phyloP scores from a whole-genome alignment of 2,888 invertebrate species.

The Drosophila mimetica region DNA sequence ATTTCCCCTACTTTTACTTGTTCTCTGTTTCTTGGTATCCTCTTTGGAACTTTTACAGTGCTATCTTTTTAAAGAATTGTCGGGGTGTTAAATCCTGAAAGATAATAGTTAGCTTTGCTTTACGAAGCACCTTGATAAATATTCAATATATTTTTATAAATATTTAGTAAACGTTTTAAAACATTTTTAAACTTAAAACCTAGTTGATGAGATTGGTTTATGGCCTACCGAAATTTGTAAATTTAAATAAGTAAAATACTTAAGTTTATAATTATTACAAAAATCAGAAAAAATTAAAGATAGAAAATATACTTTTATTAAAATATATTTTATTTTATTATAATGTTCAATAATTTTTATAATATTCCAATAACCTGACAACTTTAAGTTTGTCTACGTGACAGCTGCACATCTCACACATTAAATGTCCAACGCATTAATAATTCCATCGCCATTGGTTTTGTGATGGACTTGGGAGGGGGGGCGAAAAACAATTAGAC shows the following conservation, averaged over 20 bases:
- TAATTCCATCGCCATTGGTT: constrained; percentile 62
- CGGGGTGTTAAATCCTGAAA: not conserved
- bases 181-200: no score
- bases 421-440: constrained; percentile 52
- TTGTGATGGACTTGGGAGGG: constrained; percentile 41
- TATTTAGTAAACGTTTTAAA: no score
- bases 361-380: not conserved
- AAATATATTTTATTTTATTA: no score
- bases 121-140: not conserved
- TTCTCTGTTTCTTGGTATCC: constrained; percentile 3
- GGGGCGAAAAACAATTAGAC: constrained; percentile 72
- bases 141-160: no score
- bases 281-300: no score
- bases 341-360: no score
- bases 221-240: no score
- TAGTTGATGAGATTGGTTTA: no score
- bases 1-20: constrained; percentile 7
- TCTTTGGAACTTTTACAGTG: constrained; percentile 3
- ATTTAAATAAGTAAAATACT: no score
- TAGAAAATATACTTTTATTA: no score
- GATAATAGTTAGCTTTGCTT: not conserved
- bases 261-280: no score
- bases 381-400: constrained; percentile 2
- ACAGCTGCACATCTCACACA: constrained; percentile 23
- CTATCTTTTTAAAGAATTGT: not conserved